A percentile compares a stretch with the other conserved stretches of the same genome.
These are phyloP conservation scores for Pogonophryne albipinna DNA, from an alignment of 2,797 vertebrate genomes.

Conservation along the genomic window DNA sequence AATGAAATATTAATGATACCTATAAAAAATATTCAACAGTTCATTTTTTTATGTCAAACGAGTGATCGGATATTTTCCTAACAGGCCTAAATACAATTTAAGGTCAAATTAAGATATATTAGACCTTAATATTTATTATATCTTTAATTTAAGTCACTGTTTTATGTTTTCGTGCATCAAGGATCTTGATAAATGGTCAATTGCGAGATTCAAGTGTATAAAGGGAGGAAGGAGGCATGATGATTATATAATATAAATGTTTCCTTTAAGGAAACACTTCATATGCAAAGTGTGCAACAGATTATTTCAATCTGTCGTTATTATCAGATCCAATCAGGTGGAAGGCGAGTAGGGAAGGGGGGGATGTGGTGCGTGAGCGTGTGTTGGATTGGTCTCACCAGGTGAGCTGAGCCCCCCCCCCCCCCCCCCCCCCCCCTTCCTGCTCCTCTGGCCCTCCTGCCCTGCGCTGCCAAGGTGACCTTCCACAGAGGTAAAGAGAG, in stretches of 20 bases:
- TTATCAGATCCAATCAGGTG: constrained; percentile 68
- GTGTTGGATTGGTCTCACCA: constrained; percentile 77
- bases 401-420: constrained; percentile 79
- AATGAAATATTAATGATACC: neutral
- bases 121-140: neutral
- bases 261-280: constrained; percentile 64
- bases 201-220: neutral
- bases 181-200: constrained; percentile 40
- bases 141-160: constrained; percentile 58
- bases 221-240: no score
- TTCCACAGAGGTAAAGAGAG: constrained; percentile 41
- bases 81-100: no score
- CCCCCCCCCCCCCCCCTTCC: constrained; percentile 55
- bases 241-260: constrained; percentile 56
- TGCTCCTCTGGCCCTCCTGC: constrained; percentile 41
- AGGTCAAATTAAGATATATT: neutral
- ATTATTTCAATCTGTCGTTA: constrained; percentile 50
- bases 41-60: neutral
- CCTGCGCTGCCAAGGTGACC: constrained; percentile 80
- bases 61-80: neutral
- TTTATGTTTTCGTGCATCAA: constrained; percentile 70
- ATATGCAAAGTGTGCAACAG: constrained; percentile 63
- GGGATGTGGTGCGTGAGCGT: neutral
- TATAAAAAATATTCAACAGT: neutral
- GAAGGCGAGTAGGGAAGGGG: neutral